Percentiles rank a stretch among this genome's conserved stretches.
Evolutionary conservation across 2,797 vertebrate genomes (phyloP).

Genomic region (Fratercula arctica): DNA sequence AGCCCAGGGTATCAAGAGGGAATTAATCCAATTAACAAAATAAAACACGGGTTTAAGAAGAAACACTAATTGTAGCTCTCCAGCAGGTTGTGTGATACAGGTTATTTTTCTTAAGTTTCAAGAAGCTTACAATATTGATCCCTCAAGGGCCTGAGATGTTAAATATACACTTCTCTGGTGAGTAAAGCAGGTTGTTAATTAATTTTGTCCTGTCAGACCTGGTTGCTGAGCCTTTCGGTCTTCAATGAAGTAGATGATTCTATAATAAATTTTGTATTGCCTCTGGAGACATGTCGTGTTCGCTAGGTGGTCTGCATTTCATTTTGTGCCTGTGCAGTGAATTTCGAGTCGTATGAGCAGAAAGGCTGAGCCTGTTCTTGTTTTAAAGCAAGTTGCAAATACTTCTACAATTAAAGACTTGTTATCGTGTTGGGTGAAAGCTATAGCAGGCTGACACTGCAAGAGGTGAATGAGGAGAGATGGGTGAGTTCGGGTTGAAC

Average conservation of each 20-base stretch:
- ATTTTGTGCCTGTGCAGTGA: not conserved
- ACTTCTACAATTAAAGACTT: not conserved
- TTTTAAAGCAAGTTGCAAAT: not conserved
- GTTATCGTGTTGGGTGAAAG: not conserved
- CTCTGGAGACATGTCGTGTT: not conserved
- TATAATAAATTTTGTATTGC: not conserved
- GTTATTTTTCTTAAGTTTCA: conserved; percentile 32
- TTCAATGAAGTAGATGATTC: not conserved
- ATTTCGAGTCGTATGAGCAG: not conserved
- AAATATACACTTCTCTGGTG: conserved; percentile 17
- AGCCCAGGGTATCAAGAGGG: conserved; percentile 49
- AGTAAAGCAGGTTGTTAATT: conserved; percentile 54
- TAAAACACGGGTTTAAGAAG: conserved; percentile 16
- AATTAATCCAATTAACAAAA: conserved; percentile 47
- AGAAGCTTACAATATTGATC: conserved; percentile 23
- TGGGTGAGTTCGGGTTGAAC: not conserved
- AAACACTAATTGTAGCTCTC: conserved; percentile 53
- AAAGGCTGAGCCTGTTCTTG: not conserved
- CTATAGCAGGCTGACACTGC: not conserved
- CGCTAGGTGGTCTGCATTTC: not conserved
- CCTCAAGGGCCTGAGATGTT: conserved; percentile 28
- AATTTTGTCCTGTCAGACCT: conserved; percentile 28
- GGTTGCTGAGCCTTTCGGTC: not conserved
- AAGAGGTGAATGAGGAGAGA: not conserved
- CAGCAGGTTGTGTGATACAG: not conserved